phyloP scores from a whole-genome alignment of 2,888 invertebrate genomes.

The Leptinotarsa haldemani region DNA sequence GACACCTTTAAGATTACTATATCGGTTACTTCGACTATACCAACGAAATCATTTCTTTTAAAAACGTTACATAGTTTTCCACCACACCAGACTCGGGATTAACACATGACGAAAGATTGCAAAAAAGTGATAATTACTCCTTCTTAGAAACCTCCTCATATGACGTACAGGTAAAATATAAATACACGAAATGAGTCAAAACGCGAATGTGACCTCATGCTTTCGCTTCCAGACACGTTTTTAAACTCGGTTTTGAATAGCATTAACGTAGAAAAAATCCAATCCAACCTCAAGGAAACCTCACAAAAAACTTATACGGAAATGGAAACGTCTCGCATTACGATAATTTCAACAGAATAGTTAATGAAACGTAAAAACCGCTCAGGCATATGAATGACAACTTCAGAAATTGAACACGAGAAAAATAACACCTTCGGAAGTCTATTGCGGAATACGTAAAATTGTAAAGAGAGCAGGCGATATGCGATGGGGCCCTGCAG shows the following conservation, averaged over 20 bases:
- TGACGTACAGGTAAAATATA: background rate
- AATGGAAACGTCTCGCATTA: slow-evolving; percentile 28
- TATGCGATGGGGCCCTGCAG: too few relatives aligned
- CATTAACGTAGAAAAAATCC: background rate
- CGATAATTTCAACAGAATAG: background rate
- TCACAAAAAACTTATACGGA: slow-evolving; percentile 33
- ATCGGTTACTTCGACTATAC: too few relatives aligned
- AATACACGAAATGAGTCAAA: background rate
- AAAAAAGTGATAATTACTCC: background rate
- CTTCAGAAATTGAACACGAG: background rate
- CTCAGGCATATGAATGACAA: background rate
- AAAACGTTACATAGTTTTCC: too few relatives aligned
- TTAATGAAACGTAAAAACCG: slow-evolving; percentile 16
- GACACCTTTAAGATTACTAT: too few relatives aligned
- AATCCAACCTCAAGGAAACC: slow-evolving; percentile 30
- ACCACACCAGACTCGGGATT: too few relatives aligned
- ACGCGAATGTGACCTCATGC: background rate
- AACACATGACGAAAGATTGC: too few relatives aligned
- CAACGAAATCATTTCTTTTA: too few relatives aligned
- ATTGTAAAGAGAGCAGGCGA: background rate
- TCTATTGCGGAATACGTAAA: background rate
- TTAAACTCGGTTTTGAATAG: background rate
- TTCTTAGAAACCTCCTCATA: background rate
- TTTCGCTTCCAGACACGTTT: background rate
- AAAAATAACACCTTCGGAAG: background rate